phyloP scores from a whole-genome alignment of 2,797 vertebrate species.

The Pyrocephalus nanus region DNA sequence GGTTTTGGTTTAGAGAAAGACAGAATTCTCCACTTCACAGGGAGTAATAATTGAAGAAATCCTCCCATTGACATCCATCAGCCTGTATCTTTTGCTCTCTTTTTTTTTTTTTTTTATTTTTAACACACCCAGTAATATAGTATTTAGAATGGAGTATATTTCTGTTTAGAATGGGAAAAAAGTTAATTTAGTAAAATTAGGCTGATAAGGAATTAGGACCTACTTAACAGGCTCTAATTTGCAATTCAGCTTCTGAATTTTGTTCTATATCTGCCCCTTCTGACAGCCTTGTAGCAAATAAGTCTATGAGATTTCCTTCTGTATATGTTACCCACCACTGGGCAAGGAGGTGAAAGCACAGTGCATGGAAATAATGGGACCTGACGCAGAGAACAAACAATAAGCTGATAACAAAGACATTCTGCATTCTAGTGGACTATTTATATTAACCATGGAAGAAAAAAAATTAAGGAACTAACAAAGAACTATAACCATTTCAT shows the following conservation, averaged over 20 bases:
- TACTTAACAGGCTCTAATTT: not conserved
- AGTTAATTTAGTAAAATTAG: not conserved
- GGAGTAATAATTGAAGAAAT: not conserved
- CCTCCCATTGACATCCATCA: not conserved
- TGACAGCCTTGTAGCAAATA: conserved; percentile 6
- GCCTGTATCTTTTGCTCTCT: not conserved
- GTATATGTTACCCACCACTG: not conserved
- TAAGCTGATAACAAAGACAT: not conserved
- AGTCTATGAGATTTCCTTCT: not conserved
- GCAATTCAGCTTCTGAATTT: not conserved
- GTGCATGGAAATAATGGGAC: not conserved
- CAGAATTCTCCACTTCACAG: not conserved
- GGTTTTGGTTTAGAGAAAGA: not conserved
- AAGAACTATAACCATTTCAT: not conserved
- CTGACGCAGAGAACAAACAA: not conserved
- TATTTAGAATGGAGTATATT: not conserved
- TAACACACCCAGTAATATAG: not conserved
- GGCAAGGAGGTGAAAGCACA: not conserved
- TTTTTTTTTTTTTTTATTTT: not conserved
- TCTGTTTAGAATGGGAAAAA: not conserved
- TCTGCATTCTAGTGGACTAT: not conserved
- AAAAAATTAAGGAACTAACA: not conserved
- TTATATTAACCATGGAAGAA: not conserved
- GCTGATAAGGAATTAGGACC: not conserved
- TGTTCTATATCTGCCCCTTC: not conserved